phyloP scores from a whole-genome alignment of 2,797 vertebrate genomes.

The Phataginus tricuspis region DNA sequence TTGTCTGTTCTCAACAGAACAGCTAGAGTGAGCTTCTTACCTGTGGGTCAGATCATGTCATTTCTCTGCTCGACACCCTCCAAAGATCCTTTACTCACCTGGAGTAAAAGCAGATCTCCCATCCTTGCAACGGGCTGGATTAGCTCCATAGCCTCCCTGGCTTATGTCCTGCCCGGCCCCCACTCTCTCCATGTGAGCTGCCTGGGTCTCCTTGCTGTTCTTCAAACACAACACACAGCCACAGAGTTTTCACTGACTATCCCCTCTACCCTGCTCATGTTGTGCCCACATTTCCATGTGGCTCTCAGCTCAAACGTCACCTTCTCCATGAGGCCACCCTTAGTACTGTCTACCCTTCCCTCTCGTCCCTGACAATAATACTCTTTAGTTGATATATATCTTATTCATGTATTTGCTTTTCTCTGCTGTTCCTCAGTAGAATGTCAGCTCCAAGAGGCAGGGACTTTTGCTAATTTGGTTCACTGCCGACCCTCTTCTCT shows the following conservation, averaged over 20 bases:
- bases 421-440: neutral
- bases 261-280: neutral
- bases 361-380: neutral
- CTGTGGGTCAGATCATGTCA: neutral
- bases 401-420: neutral
- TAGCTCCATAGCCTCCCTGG: neutral
- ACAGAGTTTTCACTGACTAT: neutral
- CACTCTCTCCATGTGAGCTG: rapidly evolving
- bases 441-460: neutral
- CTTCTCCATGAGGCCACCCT: neutral
- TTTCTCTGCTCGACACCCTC: no score
- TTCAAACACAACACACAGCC: neutral
- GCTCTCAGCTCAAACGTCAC: neutral
- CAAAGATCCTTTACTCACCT: neutral
- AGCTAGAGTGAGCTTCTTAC: neutral
- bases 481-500: no score
- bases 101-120: neutral
- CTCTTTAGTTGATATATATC: neutral
- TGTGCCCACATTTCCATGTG: neutral
- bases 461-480: neutral
- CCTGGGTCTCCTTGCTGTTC: neutral
- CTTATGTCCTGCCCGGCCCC: rapidly evolving
- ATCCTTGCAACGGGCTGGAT: neutral
- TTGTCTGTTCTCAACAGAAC: neutral
- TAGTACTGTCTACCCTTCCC: neutral